Conservation (phyloP, 2,797 vertebrate species). For the Fratercula arctica region DNA sequence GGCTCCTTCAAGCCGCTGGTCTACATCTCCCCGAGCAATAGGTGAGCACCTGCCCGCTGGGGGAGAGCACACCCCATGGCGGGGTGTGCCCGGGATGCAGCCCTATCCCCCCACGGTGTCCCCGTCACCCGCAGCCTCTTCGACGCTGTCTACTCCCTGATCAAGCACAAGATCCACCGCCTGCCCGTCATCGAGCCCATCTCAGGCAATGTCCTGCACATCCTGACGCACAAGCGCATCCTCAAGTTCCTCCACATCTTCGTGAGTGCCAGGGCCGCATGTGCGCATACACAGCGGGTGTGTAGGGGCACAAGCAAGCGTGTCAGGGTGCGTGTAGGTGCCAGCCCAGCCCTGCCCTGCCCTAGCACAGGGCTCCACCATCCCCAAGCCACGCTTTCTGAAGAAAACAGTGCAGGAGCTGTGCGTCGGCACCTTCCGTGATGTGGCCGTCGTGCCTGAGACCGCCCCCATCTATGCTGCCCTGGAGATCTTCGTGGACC, state of each 20-base stretch:
- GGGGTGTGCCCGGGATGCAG: neutral
- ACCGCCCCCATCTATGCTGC: constrained; percentile 84
- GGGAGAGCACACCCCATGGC: fast-evolving
- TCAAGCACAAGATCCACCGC: constrained; percentile 91
- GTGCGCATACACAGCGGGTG: no score
- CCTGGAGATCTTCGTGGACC: constrained; percentile 90
- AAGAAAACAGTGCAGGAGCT: constrained; percentile 85
- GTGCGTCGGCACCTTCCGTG: constrained; percentile 89
- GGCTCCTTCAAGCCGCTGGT: constrained; percentile 79
- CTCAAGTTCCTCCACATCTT: constrained; percentile 95
- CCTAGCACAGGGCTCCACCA: constrained; percentile 73
- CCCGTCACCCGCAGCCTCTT: constrained; percentile 71
- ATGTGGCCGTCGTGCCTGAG: constrained; percentile 87
- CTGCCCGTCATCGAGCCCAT: constrained; percentile 89
- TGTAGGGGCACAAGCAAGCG: neutral
- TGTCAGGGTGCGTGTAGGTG: neutral
- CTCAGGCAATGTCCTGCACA: constrained; percentile 89
- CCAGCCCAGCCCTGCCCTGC: neutral
- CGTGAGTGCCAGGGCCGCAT: constrained; percentile 72
- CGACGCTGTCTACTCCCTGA: constrained; percentile 79
- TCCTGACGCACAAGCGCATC: constrained; percentile 93
- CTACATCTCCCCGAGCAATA: constrained; percentile 77
- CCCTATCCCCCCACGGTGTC: neutral
- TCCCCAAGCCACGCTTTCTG: constrained; percentile 86
- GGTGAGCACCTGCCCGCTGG: constrained; percentile 28